phyloP scores from a whole-genome alignment of 2,888 invertebrate species.

The Sphinx pinastri region DNA sequence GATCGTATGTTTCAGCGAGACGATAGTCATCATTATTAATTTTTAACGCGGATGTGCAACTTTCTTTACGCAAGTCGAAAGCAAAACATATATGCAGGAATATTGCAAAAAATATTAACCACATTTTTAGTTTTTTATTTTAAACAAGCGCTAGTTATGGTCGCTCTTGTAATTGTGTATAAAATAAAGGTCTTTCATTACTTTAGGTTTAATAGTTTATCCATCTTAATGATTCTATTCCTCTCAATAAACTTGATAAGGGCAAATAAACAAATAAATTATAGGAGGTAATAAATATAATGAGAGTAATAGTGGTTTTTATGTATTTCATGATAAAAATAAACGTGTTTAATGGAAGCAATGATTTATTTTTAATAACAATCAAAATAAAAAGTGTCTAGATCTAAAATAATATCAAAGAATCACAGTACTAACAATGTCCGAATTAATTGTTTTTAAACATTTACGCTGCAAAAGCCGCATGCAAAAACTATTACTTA shows the following conservation, averaged over 20 bases:
- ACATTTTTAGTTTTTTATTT: constrained; percentile 38
- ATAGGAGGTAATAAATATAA: constrained; percentile 1
- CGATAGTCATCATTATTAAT: constrained; percentile 64
- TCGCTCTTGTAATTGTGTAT: background rate
- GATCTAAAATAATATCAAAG: no score
- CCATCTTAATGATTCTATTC: constrained; percentile 17
- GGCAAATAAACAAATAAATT: constrained; percentile 1
- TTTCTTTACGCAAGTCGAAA: constrained; percentile 62
- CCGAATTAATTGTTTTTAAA: no score
- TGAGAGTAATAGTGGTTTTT: background rate
- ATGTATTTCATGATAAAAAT: constrained; percentile 16
- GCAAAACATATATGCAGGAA: constrained; percentile 43
- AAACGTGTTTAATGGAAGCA: background rate
- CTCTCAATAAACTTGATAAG: constrained; percentile 11
- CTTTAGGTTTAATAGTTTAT: background rate
- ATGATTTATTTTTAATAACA: constrained; percentile 1
- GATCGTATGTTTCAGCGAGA: constrained; percentile 51
- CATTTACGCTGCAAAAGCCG: no score
- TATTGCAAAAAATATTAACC: constrained; percentile 42
- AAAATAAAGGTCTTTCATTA: background rate
- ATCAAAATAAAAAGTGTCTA: background rate
- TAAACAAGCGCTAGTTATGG: background rate
- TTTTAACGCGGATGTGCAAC: constrained; percentile 57
- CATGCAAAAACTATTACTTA: no score
- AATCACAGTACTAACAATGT: no score